Evolutionary conservation across 2,797 vertebrate genomes (phyloP).

Genomic region (Margarornis squamiger): DNA sequence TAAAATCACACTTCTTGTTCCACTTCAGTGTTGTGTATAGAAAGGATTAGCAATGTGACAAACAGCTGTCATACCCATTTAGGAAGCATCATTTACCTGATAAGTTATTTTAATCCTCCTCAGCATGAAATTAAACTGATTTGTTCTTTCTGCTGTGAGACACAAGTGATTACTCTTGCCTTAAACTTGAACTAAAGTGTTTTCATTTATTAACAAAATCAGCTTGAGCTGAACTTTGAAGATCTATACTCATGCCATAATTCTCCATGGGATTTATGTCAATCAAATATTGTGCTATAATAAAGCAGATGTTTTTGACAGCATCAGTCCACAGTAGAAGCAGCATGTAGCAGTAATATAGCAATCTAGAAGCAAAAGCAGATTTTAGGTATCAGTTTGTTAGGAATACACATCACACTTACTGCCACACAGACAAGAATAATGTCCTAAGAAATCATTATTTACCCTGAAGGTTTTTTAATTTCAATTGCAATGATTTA

Average conservation of each 20-base stretch:
- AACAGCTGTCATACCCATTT: constrained; percentile 20
- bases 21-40: neutral
- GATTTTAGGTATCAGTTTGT: constrained; percentile 29
- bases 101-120: constrained; percentile 49
- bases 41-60: neutral
- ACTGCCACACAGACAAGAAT: constrained; percentile 44
- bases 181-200: constrained; percentile 11
- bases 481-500: constrained; percentile 69
- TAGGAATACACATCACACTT: constrained; percentile 45
- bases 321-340: neutral
- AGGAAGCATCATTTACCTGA: constrained; percentile 27
- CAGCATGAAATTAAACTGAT: constrained; percentile 47
- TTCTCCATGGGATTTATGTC: neutral
- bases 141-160: constrained; percentile 41
- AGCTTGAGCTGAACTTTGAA: constrained; percentile 14
- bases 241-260: neutral
- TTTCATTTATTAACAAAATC: constrained; percentile 38
- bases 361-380: constrained; percentile 27
- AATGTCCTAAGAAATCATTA: constrained; percentile 24
- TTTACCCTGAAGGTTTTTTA: constrained; percentile 58
- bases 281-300: neutral
- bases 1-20: neutral
- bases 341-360: neutral
- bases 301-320: constrained; percentile 17
- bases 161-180: constrained; percentile 10